Evolutionary conservation across 1,140 invertebrate genomes (phyloP), one percentile per base, ranked within the genome.

Genomic region (Eulimnadia texana): DNA sequence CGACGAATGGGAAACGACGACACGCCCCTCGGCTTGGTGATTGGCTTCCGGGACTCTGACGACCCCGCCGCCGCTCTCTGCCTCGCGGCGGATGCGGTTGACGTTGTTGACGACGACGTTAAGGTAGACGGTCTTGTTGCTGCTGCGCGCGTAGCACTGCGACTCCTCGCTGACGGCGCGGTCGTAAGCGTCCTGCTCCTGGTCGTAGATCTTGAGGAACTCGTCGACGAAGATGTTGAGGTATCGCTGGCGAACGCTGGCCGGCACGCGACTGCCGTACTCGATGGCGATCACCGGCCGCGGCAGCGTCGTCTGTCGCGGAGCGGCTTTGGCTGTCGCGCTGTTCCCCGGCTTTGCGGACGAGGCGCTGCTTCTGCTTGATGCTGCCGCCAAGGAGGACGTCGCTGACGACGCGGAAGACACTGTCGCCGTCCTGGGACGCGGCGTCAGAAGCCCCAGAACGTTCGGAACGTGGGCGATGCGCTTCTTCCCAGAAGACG

Each of bases 151-250:
- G 67, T 86, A 86, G 54, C 84, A 86, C 2, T 78, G 73, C 60
- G 84, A 76, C 73, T 93, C 90, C 74, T 93, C 89, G 53, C 69
- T 69, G 28, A 71, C 65, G 29, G 70, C 75, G 71, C 76, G 55
- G 50, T 66, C 66, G 51, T 69, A 68, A 11, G 67, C 68, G 22
- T 64, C 58, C 52, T 63, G 29, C 47, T 63, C 62, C 22, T 64
- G 59, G 25, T 69, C 42, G 64, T 68, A 72, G 23, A 92, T 82
- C 72, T 90, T 85, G 9, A 86, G 73, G 72, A 85, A 90, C 70
- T 93, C 84, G 70, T 91, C 87, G 53, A 90, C 87, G 77, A 94
- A 85, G 69, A 85, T 74, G 69, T 91, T 87, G 52, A 93, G 80
- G 73, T 89, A 92, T 67, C 84, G 80, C 66, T 90, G 88, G 60